A percentile compares a stretch with the other conserved stretches of the same genome.
These are phyloP conservation scores for Rhorus exstirpatorius DNA, from an alignment of 2,888 invertebrate genomes.

Conservation along the genomic window DNA sequence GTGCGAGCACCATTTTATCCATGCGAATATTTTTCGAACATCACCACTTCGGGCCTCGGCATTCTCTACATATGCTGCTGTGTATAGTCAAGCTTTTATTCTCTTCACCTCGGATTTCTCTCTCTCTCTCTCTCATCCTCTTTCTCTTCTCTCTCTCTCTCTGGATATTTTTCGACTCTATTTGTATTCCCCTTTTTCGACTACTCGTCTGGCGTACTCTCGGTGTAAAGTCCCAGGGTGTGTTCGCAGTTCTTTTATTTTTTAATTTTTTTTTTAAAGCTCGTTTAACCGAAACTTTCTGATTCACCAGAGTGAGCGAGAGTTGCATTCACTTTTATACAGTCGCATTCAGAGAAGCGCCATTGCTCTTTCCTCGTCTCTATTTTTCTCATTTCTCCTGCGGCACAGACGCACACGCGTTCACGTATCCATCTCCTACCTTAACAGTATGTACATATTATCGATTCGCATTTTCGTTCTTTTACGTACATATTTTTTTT, in stretches of 20 bases:
- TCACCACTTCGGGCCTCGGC: conserved; percentile 5
- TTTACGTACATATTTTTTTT: conserved; percentile 50
- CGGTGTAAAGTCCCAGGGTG: conserved; percentile 12
- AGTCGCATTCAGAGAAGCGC: conserved; percentile 69
- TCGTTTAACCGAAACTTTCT: conserved; percentile 76
- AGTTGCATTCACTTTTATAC: conserved; percentile 73
- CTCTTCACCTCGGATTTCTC: conserved; percentile 34
- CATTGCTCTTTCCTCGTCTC: conserved; percentile 24
- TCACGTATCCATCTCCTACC: conserved; percentile 12
- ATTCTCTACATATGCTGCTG: conserved; percentile 28
- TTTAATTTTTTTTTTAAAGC: conserved; percentile 64
- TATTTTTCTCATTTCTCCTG: not conserved
- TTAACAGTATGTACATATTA: conserved; percentile 32
- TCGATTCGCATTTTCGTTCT: conserved; percentile 13
- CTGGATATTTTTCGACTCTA: conserved; percentile 21
- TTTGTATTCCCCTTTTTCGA: conserved; percentile 40
- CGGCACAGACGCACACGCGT: conserved; percentile 17
- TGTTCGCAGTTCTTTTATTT: conserved; percentile 70
- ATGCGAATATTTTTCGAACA: conserved; percentile 52
- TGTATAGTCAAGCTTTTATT: conserved; percentile 47
- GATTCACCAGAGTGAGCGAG: conserved; percentile 61
- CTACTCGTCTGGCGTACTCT: conserved; percentile 46
- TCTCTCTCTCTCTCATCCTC: conserved; percentile 16
- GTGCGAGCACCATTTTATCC: conserved; percentile 42
- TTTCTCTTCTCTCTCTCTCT: conserved; percentile 4